Percentiles rank a stretch among this genome's conserved stretches.
Evolutionary conservation across 1,140 invertebrate species (phyloP).

Genomic region (Atopsyche davidsoni): DNA sequence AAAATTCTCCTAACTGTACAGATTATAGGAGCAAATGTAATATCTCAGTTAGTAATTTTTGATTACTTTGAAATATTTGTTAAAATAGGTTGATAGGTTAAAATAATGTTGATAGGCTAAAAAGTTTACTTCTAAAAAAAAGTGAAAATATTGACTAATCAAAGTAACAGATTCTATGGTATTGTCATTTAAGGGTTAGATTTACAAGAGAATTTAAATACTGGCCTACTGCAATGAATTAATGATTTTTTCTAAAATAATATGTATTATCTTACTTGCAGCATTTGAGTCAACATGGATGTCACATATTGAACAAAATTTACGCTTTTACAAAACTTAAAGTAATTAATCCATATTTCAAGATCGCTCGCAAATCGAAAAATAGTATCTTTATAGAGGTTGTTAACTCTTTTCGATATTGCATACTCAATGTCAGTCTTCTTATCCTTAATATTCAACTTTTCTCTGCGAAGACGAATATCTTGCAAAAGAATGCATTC

Average conservation of each 20-base stretch:
- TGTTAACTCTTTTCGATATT: conserved; percentile 59
- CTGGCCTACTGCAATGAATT: too few species aligned
- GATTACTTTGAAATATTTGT: conserved; percentile 10
- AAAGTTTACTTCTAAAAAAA: too few species aligned
- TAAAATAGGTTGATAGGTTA: too few species aligned
- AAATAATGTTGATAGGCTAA: too few species aligned
- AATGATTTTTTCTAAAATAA: too few species aligned
- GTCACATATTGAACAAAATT: conserved; percentile 45
- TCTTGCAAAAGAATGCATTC: conserved; percentile 62
- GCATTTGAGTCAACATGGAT: conserved; percentile 42
- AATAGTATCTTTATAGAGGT: conserved; percentile 57
- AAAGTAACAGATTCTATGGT: too few species aligned
- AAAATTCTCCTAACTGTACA: too few species aligned
- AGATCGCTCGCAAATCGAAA: conserved; percentile 59
- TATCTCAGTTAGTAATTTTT: too few species aligned
- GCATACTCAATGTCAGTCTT: conserved; percentile 59
- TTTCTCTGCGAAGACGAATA: conserved; percentile 51
- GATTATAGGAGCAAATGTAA: too few species aligned
- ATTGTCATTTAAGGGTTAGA: too few species aligned
- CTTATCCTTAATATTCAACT: conserved; percentile 53
- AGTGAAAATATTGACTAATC: too few species aligned
- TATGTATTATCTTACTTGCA: conserved; percentile 35
- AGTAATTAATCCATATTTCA: conserved; percentile 64
- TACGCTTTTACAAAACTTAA: conserved; percentile 63
- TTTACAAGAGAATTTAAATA: too few species aligned